Evolutionary conservation across 1,140 invertebrate species (phyloP).

Genomic region (Leptoteleia sp.): DNA sequence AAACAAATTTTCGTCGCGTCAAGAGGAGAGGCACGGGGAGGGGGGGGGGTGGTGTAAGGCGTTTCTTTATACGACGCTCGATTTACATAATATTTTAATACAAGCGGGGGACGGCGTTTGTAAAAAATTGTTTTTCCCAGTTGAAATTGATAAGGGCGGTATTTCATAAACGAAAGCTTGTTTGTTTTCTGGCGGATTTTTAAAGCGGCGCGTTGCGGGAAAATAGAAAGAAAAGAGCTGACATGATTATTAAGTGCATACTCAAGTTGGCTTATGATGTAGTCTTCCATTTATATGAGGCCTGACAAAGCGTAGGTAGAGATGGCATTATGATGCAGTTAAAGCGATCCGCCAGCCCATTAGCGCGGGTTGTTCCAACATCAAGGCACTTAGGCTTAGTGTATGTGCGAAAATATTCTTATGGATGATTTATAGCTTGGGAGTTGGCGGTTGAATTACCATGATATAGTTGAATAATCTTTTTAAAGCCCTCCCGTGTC

Average conservation of each 20-base stretch:
- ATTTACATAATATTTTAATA: slow-evolving; percentile 22
- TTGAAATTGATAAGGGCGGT: no score
- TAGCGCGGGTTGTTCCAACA: slow-evolving; percentile 53
- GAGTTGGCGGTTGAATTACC: slow-evolving; percentile 37
- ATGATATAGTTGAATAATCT: slow-evolving; percentile 42
- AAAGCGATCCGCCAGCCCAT: slow-evolving; percentile 55
- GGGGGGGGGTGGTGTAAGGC: no score
- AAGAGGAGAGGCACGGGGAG: no score
- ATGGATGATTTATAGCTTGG: slow-evolving; percentile 46
- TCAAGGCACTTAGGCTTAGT: slow-evolving; percentile 55
- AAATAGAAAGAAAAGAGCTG: slow-evolving; percentile 33
- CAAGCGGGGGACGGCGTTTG: neutral
- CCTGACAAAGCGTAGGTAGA: slow-evolving; percentile 54
- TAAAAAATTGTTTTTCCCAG: no score
- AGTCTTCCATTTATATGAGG: slow-evolving; percentile 58
- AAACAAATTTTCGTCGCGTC: slow-evolving; percentile 2
- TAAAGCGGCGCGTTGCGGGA: neutral
- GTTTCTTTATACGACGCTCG: neutral
- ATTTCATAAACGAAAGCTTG: slow-evolving; percentile 6
- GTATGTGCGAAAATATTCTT: slow-evolving; percentile 52
- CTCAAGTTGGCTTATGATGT: slow-evolving; percentile 55
- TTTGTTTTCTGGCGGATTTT: slow-evolving; percentile 10
- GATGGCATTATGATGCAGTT: slow-evolving; percentile 55
- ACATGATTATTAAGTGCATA: slow-evolving; percentile 51
- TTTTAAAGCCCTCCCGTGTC: slow-evolving; percentile 22